Conservation (phyloP, 64 coral and sea anemone genomes). For the Orbicella faveolata region DNA sequence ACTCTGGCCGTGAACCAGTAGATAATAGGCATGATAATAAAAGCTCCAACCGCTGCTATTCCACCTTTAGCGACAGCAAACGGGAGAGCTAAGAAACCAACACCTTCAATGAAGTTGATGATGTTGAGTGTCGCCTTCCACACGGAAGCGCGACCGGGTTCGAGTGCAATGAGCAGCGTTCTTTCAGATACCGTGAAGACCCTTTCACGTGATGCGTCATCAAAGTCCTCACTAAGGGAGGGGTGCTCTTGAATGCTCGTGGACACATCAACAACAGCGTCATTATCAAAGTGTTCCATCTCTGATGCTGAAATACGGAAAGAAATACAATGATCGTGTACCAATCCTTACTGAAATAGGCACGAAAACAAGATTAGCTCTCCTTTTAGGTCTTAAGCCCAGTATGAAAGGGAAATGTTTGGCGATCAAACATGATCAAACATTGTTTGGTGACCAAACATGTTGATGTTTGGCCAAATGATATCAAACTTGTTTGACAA, state of each 20-base stretch:
- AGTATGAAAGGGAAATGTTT: too few species aligned
- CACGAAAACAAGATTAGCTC: too few species aligned
- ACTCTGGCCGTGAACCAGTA: conserved; percentile 1
- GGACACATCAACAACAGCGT: background rate
- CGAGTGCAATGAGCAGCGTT: background rate
- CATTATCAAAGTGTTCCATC: background rate
- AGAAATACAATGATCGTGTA: too few species aligned
- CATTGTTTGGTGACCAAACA: too few species aligned
- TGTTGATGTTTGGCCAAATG: too few species aligned
- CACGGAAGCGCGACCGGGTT: conserved; percentile 1
- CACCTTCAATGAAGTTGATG: conserved; percentile 34
- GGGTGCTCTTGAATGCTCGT: background rate
- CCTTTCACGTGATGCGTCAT: background rate
- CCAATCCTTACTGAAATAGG: too few species aligned
- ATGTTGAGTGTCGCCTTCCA: conserved; percentile 28
- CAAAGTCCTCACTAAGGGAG: background rate
- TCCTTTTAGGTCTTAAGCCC: too few species aligned
- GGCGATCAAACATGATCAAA: too few species aligned
- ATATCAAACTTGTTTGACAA: too few species aligned
- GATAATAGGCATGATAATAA: conserved; percentile 7
- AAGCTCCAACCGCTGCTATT: background rate
- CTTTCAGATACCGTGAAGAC: background rate
- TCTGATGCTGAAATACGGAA: background rate
- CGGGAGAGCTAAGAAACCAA: conserved; percentile 24
- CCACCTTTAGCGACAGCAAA: conserved; percentile 33